Evolutionary conservation across 2,113 vertebrate genomes (phyloP).

Genomic region (Casuarius casuarius): DNA sequence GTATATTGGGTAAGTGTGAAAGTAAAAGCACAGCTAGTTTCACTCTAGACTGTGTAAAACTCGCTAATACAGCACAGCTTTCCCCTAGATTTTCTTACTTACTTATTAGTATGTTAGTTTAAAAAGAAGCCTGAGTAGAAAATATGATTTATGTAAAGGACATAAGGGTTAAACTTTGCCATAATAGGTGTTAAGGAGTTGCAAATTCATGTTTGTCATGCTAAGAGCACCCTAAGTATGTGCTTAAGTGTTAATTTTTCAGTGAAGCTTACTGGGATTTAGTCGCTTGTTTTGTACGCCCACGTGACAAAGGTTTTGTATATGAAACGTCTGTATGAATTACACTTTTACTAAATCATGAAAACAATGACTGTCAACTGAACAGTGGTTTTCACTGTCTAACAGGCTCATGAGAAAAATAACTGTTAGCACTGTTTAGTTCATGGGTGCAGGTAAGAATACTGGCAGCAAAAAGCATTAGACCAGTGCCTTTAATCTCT

Average conservation of each 20-base stretch:
- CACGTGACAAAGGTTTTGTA: neutral
- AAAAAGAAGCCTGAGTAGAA: neutral
- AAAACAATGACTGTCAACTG: neutral
- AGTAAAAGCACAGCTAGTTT: neutral
- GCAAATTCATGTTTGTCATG: neutral
- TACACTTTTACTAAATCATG: neutral
- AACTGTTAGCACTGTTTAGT: neutral
- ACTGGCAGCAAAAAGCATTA: neutral
- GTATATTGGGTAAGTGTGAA: slow-evolving; percentile 93
- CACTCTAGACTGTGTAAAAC: neutral
- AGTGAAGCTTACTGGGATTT: neutral
- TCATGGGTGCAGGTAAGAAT: neutral
- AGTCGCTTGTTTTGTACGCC: neutral
- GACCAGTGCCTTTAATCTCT: neutral
- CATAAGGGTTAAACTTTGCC: neutral
- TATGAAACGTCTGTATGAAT: neutral
- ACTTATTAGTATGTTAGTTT: neutral
- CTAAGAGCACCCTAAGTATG: neutral
- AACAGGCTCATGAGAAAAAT: neutral
- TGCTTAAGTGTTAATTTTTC: neutral
- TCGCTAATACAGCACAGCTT: neutral
- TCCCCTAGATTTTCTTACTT: neutral
- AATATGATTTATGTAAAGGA: neutral
- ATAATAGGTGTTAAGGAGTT: no score
- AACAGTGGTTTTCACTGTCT: neutral